Evolutionary conservation across 2,888 invertebrate genomes (phyloP).

Genomic region (Sesia bembeciformis): DNA sequence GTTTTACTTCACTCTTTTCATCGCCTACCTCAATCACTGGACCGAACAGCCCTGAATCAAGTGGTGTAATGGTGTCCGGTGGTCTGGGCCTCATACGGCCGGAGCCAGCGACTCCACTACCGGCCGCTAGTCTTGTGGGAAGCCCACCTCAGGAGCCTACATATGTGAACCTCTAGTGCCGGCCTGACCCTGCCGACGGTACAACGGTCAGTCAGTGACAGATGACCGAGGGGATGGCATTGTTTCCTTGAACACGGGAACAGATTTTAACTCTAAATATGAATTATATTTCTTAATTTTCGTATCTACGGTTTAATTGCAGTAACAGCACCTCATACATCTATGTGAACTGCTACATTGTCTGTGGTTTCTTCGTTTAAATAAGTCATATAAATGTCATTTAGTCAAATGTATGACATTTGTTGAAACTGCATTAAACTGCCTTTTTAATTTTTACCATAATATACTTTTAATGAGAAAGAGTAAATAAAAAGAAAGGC

Average conservation of each 20-base stretch:
- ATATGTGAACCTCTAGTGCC: slow-evolving; percentile 93
- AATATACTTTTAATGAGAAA: no score
- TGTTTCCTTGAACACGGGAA: background rate
- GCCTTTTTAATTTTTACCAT: no score
- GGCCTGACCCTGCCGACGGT: slow-evolving; percentile 57
- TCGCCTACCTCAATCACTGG: slow-evolving; percentile 2
- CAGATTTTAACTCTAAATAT: no score
- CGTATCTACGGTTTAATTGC: no score
- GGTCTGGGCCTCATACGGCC: slow-evolving; percentile 65
- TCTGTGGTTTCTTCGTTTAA: no score
- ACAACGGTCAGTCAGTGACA: slow-evolving; percentile 52
- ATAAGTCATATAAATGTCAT: no score
- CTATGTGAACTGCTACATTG: no score
- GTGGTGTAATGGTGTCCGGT: slow-evolving; percentile 72
- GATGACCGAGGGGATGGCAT: slow-evolving; percentile 10
- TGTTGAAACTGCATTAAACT: no score
- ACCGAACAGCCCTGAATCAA: slow-evolving; percentile 65
- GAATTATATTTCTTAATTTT: no score
- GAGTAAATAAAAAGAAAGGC: no score
- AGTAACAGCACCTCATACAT: no score
- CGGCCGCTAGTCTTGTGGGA: slow-evolving; percentile 56
- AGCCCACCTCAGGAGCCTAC: slow-evolving; percentile 90
- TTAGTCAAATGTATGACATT: no score
- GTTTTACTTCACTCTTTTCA: background rate
- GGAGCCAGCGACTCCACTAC: slow-evolving; percentile 70